Percentiles rank a stretch among this genome's conserved stretches.
phyloP scores from a whole-genome alignment of 1,140 invertebrate genomes.

The Globodera ellingtonae region DNA sequence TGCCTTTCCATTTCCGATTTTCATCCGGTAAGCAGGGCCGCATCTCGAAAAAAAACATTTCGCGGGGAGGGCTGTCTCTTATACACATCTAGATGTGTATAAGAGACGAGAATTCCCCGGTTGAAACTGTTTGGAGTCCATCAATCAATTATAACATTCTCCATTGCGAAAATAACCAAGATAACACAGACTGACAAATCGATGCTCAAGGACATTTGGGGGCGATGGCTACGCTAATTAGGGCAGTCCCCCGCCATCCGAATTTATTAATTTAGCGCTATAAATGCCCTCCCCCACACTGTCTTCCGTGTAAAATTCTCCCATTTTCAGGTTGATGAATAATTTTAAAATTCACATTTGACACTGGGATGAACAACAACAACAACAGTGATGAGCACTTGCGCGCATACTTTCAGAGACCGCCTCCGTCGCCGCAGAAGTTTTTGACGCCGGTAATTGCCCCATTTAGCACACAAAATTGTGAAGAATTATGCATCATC shows the following conservation, averaged over 20 bases:
- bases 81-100: too few relatives aligned
- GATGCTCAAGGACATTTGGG: not conserved
- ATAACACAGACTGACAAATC: not conserved
- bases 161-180: not conserved
- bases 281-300: not conserved
- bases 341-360: too few relatives aligned
- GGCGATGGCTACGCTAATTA: not conserved
- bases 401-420: conserved; percentile 34
- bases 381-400: conserved; percentile 35
- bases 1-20: conserved; percentile 96
- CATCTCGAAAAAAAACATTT: not conserved
- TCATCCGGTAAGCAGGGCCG: conserved; percentile 77
- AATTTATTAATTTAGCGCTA: not conserved
- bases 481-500: not conserved
- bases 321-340: not conserved
- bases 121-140: not conserved
- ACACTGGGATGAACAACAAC: not conserved
- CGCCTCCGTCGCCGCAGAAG: conserved; percentile 41
- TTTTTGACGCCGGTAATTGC: conserved; percentile 39
- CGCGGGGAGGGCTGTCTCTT: too few relatives aligned
- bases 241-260: too few relatives aligned
- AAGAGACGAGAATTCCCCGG: not conserved
- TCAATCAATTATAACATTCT: not conserved
- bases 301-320: not conserved
- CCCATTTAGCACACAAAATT: conserved; percentile 23